phyloP scores from a whole-genome alignment of 2,113 vertebrate species.

The Solea solea region DNA sequence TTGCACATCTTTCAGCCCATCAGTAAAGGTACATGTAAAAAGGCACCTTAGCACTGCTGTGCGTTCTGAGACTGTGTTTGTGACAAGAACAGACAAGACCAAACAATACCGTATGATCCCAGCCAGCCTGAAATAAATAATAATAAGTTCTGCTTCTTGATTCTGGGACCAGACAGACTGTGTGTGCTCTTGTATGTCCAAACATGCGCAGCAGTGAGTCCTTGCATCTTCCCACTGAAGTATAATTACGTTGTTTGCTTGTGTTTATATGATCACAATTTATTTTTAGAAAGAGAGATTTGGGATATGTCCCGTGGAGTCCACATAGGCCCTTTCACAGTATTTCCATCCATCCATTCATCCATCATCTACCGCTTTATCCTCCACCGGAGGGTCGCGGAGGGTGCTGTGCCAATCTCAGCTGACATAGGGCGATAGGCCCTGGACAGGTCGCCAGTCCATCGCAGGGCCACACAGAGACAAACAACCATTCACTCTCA shows the following conservation, averaged over 20 bases:
- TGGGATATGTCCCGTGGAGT: conserved; percentile 14
- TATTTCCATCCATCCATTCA: conserved; percentile 48
- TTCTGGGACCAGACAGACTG: not conserved
- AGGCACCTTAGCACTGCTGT: conserved; percentile 68
- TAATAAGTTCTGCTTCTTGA: conserved; percentile 9
- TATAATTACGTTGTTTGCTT: not conserved
- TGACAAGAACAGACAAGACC: conserved; percentile 32
- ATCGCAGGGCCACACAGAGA: too few relatives aligned
- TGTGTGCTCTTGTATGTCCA: not conserved
- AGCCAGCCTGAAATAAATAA: not conserved
- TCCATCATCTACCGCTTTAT: too few relatives aligned
- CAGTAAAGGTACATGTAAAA: conserved; percentile 66
- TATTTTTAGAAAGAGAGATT: conserved; percentile 13
- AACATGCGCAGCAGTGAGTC: conserved; percentile 32
- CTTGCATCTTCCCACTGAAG: conserved; percentile 12
- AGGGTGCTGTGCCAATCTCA: too few relatives aligned
- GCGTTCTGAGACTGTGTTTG: conserved; percentile 30
- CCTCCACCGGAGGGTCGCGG: too few relatives aligned
- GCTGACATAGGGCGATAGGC: too few relatives aligned
- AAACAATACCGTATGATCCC: conserved; percentile 4
- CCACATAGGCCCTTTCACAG: conserved; percentile 17
- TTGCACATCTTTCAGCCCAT: not conserved
- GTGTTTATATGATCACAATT: not conserved
- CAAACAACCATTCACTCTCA: too few relatives aligned
- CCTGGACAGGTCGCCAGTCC: too few relatives aligned